Percentiles rank a stretch among this genome's conserved stretches.
These are phyloP conservation scores for Hydra vulgaris DNA, from an alignment of 30 jellyfish, hydroid and myxozoan species.

Conservation along the genomic window DNA sequence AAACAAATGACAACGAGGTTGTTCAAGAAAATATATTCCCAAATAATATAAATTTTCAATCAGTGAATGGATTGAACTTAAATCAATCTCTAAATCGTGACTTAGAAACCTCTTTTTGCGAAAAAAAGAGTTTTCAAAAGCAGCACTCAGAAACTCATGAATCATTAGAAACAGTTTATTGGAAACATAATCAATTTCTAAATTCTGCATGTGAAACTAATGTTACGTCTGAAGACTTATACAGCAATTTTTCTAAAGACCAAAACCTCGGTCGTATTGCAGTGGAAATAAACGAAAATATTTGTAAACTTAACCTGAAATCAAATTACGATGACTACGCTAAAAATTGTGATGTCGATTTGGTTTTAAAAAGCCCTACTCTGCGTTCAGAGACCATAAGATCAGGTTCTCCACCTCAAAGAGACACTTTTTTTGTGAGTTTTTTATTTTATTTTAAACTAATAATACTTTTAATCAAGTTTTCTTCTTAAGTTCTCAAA, in stretches of 20 bases:
- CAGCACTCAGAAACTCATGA: neutral
- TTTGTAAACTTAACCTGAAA: neutral
- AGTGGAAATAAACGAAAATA: constrained; percentile 7
- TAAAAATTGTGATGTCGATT: neutral
- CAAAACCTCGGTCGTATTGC: constrained; percentile 1
- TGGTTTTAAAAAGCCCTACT: neutral
- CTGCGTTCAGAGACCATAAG: neutral
- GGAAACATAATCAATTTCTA: neutral
- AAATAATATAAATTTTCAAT: neutral
- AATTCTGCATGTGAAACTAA: neutral
- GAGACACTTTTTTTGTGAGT: neutral
- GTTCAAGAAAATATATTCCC: neutral
- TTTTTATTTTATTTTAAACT: neutral
- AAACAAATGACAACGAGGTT: constrained; percentile 6
- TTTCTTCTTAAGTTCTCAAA: too few relatives aligned
- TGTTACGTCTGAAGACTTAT: neutral
- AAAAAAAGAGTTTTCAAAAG: neutral
- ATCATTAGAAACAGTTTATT: neutral
- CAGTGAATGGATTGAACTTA: neutral
- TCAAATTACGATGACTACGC: neutral
- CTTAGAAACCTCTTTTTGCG: neutral
- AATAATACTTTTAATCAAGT: too few relatives aligned
- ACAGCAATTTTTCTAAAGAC: neutral
- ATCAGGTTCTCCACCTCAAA: neutral
- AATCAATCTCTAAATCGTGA: constrained; percentile 1